A percentile compares a stretch with the other conserved stretches of the same genome.
phyloP scores from a whole-genome alignment of 1,140 invertebrate genomes.

The Tetraneura akinire region DNA sequence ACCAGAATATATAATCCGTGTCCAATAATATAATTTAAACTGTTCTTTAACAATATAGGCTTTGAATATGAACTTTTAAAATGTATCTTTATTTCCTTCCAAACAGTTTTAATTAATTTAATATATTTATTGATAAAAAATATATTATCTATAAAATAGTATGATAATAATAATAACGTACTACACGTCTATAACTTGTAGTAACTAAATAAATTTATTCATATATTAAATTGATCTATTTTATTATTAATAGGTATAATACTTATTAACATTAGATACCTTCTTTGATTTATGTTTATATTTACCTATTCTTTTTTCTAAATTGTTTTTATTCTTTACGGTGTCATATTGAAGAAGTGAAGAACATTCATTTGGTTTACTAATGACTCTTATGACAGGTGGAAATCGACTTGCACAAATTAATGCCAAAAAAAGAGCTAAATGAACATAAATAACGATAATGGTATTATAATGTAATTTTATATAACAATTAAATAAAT shows the following conservation, averaged over 20 bases:
- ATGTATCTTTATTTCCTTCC: neutral
- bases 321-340: neutral
- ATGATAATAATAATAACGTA: too few species aligned
- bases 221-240: too few species aligned
- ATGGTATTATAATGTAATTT: too few species aligned
- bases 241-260: too few species aligned
- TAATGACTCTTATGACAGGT: neutral
- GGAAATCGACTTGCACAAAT: neutral
- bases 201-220: too few species aligned
- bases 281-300: neutral
- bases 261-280: too few species aligned
- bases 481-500: too few species aligned
- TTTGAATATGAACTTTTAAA: conserved; percentile 21
- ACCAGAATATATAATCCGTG: neutral
- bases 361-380: neutral
- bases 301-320: neutral
- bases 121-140: neutral
- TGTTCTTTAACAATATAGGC: neutral
- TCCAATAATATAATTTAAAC: neutral
- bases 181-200: too few species aligned
- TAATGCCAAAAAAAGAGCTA: neutral
- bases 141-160: neutral
- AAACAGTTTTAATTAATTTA: neutral
- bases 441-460: neutral
- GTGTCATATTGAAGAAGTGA: neutral